Conservation (phyloP, 1,140 invertebrate species). For the Pseudobourletiella spinata region DNA sequence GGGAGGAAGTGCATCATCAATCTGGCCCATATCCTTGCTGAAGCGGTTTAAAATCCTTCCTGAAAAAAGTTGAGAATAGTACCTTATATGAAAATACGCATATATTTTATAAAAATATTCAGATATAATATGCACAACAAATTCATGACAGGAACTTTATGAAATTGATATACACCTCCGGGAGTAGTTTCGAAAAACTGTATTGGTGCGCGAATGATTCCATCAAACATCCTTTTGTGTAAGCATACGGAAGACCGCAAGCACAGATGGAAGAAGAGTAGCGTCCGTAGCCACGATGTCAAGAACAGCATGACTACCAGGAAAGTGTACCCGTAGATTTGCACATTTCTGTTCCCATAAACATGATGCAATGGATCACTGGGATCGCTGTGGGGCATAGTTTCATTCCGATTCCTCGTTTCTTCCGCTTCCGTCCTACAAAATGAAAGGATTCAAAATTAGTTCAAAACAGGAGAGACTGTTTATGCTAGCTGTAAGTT, state of each 20-base stretch:
- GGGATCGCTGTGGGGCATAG: background rate
- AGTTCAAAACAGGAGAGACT: no score
- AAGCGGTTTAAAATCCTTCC: conserved; percentile 55
- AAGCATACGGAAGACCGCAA: conserved; percentile 63
- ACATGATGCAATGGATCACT: conserved; percentile 10
- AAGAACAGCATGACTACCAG: conserved; percentile 44
- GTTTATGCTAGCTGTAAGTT: no score
- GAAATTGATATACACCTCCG: conserved; percentile 45
- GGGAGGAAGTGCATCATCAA: conserved; percentile 22
- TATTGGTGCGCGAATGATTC: conserved; percentile 64
- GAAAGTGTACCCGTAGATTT: conserved; percentile 47
- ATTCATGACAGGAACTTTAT: background rate
- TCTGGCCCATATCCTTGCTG: conserved; percentile 37
- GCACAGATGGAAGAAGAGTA: conserved; percentile 66
- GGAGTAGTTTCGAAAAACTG: conserved; percentile 74
- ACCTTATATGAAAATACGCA: background rate
- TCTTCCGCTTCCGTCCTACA: conserved; percentile 25
- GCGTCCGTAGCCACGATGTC: conserved; percentile 45
- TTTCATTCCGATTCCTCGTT: no score
- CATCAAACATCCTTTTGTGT: conserved; percentile 71
- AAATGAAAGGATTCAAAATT: no score
- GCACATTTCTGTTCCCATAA: conserved; percentile 36
- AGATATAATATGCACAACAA: conserved; percentile 2
- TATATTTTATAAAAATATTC: background rate
- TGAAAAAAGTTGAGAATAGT: conserved; percentile 19